A percentile compares a stretch with the other conserved stretches of the same genome.
These are phyloP conservation scores for Xiphophorus birchmanni DNA, from an alignment of 2,797 vertebrate genomes.

Conservation along the genomic window DNA sequence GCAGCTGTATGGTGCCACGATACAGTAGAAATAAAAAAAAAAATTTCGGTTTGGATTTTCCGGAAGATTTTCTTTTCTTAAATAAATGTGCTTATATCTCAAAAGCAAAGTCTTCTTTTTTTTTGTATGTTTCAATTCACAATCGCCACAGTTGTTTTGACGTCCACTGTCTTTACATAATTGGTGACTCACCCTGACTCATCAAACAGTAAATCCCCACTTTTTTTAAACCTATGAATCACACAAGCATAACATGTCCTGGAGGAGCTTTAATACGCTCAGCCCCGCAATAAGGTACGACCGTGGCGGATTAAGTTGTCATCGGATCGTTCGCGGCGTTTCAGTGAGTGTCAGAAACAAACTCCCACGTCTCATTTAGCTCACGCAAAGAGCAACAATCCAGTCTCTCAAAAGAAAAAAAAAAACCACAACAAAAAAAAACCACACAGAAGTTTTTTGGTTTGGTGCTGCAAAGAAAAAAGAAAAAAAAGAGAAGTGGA, in stretches of 20 bases:
- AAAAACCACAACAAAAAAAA: too few relatives aligned
- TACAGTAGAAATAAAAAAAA: not conserved
- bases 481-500: conserved; percentile 27
- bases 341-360: conserved; percentile 48
- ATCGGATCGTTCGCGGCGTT: conserved; percentile 47
- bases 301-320: conserved; percentile 71
- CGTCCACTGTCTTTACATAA: conserved; percentile 42
- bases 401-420: conserved; percentile 33
- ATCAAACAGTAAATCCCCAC: conserved; percentile 66
- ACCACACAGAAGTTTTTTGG: conserved; percentile 20
- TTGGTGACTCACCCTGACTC: conserved; percentile 71
- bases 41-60: not conserved
- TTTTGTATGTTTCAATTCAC: conserved; percentile 5
- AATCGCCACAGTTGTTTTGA: conserved; percentile 12
- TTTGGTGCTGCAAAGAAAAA: conserved; percentile 34
- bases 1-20: not conserved
- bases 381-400: not conserved
- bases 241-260: conserved; percentile 47
- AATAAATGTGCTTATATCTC: not conserved
- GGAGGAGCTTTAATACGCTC: conserved; percentile 58
- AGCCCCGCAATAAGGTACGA: conserved; percentile 49
- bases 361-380: conserved; percentile 38
- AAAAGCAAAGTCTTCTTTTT: not conserved
- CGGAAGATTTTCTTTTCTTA: not conserved
- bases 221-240: conserved; percentile 66